These are phyloP conservation scores for Dryoscopus gambensis DNA, from an alignment of 2,113 vertebrate genomes.

Conservation along the genomic window DNA sequence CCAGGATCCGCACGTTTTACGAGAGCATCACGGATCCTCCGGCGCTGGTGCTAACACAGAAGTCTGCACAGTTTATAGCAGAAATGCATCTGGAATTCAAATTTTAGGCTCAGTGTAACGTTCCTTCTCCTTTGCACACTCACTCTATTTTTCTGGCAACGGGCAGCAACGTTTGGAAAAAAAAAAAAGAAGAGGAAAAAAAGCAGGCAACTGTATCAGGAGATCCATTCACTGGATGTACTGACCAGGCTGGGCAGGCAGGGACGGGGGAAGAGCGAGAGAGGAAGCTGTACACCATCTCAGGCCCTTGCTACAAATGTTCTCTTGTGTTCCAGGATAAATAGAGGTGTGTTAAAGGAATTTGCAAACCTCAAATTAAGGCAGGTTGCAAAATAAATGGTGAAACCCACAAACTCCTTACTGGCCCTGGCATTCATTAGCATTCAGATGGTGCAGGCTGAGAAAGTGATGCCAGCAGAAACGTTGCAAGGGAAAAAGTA, in stretches of 20 bases:
- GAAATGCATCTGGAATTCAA: constrained; percentile 54
- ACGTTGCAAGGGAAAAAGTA: not conserved
- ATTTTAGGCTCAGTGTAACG: not conserved
- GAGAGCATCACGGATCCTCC: not conserved
- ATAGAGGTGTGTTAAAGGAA: constrained; percentile 76
- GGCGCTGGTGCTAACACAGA: not conserved
- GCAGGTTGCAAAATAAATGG: constrained; percentile 69
- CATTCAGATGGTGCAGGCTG: not conserved
- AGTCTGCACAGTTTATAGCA: not conserved
- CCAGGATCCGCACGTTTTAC: not conserved
- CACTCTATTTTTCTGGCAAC: not conserved
- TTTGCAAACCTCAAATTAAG: constrained; percentile 51
- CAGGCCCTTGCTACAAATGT: constrained; percentile 70
- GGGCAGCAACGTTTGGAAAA: not conserved
- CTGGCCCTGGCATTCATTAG: constrained; percentile 44
- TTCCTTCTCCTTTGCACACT: constrained; percentile 13
- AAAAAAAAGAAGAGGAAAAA: not conserved
- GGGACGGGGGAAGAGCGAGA: not conserved
- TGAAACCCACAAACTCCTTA: constrained; percentile 39
- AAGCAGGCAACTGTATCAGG: constrained; percentile 47
- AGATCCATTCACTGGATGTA: constrained; percentile 53
- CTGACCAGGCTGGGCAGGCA: constrained; percentile 37
- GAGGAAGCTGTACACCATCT: constrained; percentile 56
- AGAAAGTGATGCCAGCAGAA: constrained; percentile 36
- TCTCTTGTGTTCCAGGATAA: constrained; percentile 81